These are phyloP conservation scores for Hephaestus fuliginosus DNA, from an alignment of 2,797 vertebrate species.

Conservation along the genomic window DNA sequence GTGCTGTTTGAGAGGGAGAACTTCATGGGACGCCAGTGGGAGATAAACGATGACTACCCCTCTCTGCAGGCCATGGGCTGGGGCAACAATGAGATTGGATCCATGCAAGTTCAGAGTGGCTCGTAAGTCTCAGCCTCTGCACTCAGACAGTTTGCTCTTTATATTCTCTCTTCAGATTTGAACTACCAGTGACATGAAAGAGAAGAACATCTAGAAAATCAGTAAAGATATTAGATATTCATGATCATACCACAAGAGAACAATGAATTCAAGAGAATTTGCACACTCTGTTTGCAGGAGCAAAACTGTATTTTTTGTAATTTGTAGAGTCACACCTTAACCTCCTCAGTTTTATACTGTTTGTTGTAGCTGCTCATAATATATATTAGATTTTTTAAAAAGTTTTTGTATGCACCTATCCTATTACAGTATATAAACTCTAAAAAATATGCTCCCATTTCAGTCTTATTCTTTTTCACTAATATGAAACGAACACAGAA, in stretches of 20 bases:
- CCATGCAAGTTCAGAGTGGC: constrained; percentile 94
- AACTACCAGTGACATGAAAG: not conserved
- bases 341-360: not conserved
- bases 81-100: constrained; percentile 95
- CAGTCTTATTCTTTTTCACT: not conserved
- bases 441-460: not conserved
- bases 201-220: not conserved
- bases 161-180: not conserved
- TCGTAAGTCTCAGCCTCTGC: constrained; percentile 86
- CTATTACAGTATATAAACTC: not conserved
- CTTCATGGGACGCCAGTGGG: constrained; percentile 95
- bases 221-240: not conserved
- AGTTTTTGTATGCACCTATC: not conserved
- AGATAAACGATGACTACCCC: constrained; percentile 94
- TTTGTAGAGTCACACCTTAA: not conserved
- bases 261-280: not conserved
- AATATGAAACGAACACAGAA: not conserved
- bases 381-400: not conserved
- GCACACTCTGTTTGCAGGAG: not conserved
- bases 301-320: not conserved
- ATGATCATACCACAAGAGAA: not conserved
- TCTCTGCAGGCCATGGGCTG: constrained; percentile 98
- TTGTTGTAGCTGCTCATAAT: not conserved
- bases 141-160: not conserved
- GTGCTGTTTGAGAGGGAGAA: constrained; percentile 94